These are phyloP conservation scores for Hylomyscus alleni DNA, from an alignment of 2,797 vertebrate species.

Conservation along the genomic window DNA sequence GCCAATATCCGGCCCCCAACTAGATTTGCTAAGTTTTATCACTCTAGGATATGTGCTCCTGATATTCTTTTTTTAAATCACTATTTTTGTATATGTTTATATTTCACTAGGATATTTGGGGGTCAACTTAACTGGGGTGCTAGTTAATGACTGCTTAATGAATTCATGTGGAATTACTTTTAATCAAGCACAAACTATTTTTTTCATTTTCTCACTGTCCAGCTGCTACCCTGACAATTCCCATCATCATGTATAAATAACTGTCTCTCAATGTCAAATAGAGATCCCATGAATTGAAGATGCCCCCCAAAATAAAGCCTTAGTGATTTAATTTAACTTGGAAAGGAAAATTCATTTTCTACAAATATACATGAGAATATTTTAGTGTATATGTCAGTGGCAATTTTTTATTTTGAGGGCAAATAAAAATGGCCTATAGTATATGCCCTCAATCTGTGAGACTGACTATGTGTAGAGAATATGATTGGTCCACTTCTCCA, in stretches of 20 bases:
- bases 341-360: background rate
- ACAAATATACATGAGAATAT: background rate
- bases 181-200: slow-evolving; percentile 45
- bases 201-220: slow-evolving; percentile 71
- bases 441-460: background rate
- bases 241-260: slow-evolving; percentile 36
- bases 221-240: slow-evolving; percentile 76
- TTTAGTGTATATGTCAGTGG: background rate
- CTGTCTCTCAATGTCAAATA: slow-evolving; percentile 41
- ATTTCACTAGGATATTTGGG: background rate
- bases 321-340: background rate
- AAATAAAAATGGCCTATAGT: background rate
- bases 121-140: background rate
- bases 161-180: slow-evolving; percentile 71
- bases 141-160: slow-evolving; percentile 28
- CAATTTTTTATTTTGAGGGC: background rate
- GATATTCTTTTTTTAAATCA: background rate
- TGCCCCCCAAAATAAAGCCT: background rate
- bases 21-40: background rate
- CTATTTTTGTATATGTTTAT: background rate
- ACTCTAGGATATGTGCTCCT: background rate
- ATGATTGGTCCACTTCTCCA: background rate
- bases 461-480: background rate
- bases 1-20: background rate
- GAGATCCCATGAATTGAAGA: background rate